Evolutionary conservation across 1,140 invertebrate genomes (phyloP), one percentile per base, ranked within the genome.

Genomic region (Orius insidiosus): DNA sequence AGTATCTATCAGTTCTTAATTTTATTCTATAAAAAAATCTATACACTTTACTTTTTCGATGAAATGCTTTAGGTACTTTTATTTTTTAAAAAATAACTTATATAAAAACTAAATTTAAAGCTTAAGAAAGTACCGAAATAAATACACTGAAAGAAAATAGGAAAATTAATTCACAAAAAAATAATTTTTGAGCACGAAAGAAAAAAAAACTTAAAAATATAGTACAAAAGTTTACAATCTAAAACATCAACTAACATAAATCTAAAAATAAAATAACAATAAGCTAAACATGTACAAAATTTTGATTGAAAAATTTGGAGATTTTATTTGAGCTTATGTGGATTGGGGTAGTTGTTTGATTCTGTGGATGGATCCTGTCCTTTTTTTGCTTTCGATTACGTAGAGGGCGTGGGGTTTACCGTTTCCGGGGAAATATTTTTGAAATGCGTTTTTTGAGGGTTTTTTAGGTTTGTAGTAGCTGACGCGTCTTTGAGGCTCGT

Each of bases 381-480:
- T 78, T 31, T 43, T 43, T 15, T 43, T 31, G 24, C 80, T 82
- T 55, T 83, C 78, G 54, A 85, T 79, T 0, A 85, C 75, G 59
- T 84, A 85, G 57, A 85, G 81, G 2, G 78, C 78, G 51, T 83
- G 80, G 0, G 80, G 80, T 57, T 83, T 85, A 19, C 82, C 82
- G 52, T 85, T 85, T 10, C 79, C 79, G 0, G 78, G 68, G 58
- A 79, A 84, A 54, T 80, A 81, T 55, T 84, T 84, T 54, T 75
- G 71, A 53, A 83, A 77, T 13, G 68, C 75, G 15, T 47, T 46
- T 31, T 55, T 55, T 15, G 51, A 35, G 33, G 62, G 60, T 43
- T 64, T 64, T 1, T 69, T 59, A 0, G 80, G 80, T 1, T 79
- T 79, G 55, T 84, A 84, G 56, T 80, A 84, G 2, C 76, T 72